Percentiles rank a stretch among this genome's conserved stretches.
Evolutionary conservation across 2,797 vertebrate species (phyloP).

Genomic region (Sarcoramphus papa): DNA sequence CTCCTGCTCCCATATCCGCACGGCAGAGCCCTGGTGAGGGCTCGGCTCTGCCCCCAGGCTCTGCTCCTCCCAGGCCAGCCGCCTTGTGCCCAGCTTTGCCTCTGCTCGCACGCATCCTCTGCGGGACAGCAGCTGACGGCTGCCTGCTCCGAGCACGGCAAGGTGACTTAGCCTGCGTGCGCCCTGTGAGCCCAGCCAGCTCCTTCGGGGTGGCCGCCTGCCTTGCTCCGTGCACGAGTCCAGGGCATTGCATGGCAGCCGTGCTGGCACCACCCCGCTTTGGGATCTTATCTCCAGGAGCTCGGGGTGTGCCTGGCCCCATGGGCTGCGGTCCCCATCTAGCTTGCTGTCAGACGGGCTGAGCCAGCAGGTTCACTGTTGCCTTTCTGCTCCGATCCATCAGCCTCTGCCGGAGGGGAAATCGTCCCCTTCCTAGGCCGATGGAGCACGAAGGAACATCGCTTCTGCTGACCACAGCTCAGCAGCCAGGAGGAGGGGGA

Average conservation of each 20-base stretch:
- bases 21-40: background rate
- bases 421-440: fast-evolving
- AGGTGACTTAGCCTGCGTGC: background rate
- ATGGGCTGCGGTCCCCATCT: background rate
- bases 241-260: background rate
- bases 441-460: fast-evolving
- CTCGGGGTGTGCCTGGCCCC: background rate
- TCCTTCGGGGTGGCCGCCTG: background rate
- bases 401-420: background rate
- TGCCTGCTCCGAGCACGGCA: background rate
- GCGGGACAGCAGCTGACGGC: background rate
- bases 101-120: background rate
- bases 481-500: background rate
- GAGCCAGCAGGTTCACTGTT: background rate
- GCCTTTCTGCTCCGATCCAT: background rate
- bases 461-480: background rate
- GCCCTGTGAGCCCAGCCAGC: background rate
- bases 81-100: background rate
- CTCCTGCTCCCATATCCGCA: background rate
- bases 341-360: background rate
- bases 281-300: background rate
- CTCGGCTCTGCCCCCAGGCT: background rate
- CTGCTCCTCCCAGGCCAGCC: background rate
- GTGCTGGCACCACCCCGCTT: background rate
- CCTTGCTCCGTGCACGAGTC: background rate